Evolutionary conservation across 2,797 vertebrate species (phyloP).

Genomic region (Rallus crepitans): DNA sequence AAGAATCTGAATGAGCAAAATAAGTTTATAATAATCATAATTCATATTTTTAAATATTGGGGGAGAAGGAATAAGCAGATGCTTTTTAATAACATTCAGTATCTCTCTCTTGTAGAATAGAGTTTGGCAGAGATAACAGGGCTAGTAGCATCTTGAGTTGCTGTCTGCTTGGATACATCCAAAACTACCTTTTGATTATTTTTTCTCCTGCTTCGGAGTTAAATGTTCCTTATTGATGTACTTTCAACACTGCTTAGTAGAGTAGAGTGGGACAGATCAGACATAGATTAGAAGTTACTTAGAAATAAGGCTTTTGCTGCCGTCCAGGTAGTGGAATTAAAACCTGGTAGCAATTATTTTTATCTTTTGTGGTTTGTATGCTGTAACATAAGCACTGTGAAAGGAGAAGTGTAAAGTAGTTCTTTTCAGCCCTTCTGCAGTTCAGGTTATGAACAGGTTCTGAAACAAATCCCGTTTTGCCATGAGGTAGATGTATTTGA

Average conservation of each 20-base stretch:
- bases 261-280: background rate
- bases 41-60: background rate
- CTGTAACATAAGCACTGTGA: background rate
- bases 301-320: background rate
- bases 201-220: background rate
- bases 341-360: background rate
- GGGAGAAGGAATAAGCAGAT: accelerated
- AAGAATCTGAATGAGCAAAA: background rate
- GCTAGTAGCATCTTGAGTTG: background rate
- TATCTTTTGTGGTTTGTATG: background rate
- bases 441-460: background rate
- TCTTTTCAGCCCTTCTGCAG: background rate
- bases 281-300: background rate
- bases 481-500: background rate
- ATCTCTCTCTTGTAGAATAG: background rate
- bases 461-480: background rate
- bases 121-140: background rate
- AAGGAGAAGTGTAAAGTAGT: background rate
- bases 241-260: background rate
- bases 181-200: background rate
- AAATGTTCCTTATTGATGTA: background rate
- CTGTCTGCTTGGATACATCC: background rate
- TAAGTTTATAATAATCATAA: background rate
- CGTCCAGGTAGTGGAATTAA: background rate
- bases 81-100: background rate